phyloP scores from a whole-genome alignment of 2,888 invertebrate genomes.

The Gortyna flavago region DNA sequence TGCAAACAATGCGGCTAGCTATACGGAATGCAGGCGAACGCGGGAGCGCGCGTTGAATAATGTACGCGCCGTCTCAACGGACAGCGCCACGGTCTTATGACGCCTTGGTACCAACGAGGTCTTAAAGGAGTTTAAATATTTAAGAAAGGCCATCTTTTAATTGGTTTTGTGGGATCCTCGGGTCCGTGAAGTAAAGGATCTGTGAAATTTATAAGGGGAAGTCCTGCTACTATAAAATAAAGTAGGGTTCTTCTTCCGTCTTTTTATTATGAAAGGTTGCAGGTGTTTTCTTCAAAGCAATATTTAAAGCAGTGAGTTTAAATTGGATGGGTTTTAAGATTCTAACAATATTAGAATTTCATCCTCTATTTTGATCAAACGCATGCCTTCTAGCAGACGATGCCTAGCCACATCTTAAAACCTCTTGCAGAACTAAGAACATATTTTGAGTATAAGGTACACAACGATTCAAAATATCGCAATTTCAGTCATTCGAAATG shows the following conservation, averaged over 20 bases:
- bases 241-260: conserved; percentile 34
- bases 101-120: conserved; percentile 69
- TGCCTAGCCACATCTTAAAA: neutral
- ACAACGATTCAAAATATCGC: neutral
- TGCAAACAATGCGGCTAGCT: conserved; percentile 77
- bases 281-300: conserved; percentile 43
- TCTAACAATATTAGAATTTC: neutral
- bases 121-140: conserved; percentile 67
- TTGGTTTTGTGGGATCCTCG: conserved; percentile 57
- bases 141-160: conserved; percentile 63
- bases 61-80: conserved; percentile 76
- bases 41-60: conserved; percentile 82
- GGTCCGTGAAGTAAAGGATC: conserved; percentile 58
- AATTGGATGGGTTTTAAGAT: conserved; percentile 3
- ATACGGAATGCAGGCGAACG: conserved; percentile 76
- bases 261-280: conserved; percentile 55
- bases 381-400: neutral
- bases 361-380: neutral
- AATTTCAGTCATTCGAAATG: conserved; percentile 20
- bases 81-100: conserved; percentile 74
- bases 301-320: conserved; percentile 30
- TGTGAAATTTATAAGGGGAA: conserved; percentile 58
- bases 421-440: neutral
- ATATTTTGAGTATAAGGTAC: neutral
- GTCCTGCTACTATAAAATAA: conserved; percentile 53